Evolutionary conservation across 2,113 vertebrate genomes (phyloP), one percentile per base, ranked within the genome.

Genomic region (Marcusenius ussheri): DNA sequence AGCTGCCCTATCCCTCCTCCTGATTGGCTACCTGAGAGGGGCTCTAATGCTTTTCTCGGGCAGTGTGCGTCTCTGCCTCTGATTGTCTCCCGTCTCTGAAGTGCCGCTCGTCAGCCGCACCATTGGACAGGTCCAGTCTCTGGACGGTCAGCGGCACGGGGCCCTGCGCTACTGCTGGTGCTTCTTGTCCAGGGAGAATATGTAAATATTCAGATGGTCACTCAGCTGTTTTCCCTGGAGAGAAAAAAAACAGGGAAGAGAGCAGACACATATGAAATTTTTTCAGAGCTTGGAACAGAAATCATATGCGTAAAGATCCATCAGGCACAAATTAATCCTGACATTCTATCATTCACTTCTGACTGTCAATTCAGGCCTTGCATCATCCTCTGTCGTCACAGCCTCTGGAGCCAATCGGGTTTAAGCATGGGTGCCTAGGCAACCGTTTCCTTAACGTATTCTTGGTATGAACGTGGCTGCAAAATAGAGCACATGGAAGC

Each of bases 171-270:
- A 92, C 46, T 94, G 91, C 87, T 89, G 89, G 89, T 90, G 45
- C 0, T 89, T 89, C 91, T 94, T 94, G 92, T 93, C 92, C 92
- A 93, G 70, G 46, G 93, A 93, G 90, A 94, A 95, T 87, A 91
- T 91, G 89, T 92, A 90, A 92, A 89, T 93, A 86, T 93, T 94
- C 90, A 95, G 93, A 91, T 93, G 89, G 42, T 92, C 83, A 10
- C 93, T 95, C 93, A 95, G 83, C 91, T 95, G 92, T 91, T 66
- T 93, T 39, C 93, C 92, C 94, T 94, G 66, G 84, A 91, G 93
- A 39, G 1, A 66, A 88, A 56, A 35, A 88, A 17, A 70, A 9
- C 15, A 21, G 45, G 21, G 9, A 35, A 8, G n/a, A 9, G 45
- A 21, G 45, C 19, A n/a, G 19, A 84, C 42, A 11, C 5, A 11